Base-by-base conservation (phyloP, 2,113 vertebrate genomes). In the Tragelaphus strepsiceros region DNA sequence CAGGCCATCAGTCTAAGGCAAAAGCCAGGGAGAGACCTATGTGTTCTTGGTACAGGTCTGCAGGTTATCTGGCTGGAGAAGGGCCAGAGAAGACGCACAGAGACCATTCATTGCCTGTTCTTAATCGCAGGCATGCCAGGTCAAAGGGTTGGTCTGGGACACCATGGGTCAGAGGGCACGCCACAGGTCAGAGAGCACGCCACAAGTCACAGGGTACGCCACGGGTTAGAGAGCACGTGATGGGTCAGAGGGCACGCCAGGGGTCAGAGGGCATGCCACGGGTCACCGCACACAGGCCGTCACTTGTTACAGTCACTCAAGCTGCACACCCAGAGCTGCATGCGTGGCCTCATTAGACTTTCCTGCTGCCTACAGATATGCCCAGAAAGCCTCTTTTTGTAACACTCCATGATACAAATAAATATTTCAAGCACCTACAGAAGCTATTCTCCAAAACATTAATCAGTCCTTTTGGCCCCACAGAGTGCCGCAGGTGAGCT, bases 291-390 rank as follows among this genome's bases (percentile, higher is more conserved):
- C 51, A 15, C 59, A 7, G n/a, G 46, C 28, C 14, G 12, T 6
- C 43, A 5, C 32, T 26, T 28, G 30, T 13, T 6, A 39, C 24
- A 53, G 4, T 1, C 16, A 17, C 26, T 62, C 14, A 8, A 6
- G 4, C 78, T 13, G n/a, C 12, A 49, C 2, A 30, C 32, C 35
- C 59, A 2, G 43, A 5, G 54, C 2, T 19, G 49, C 1, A 0
- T 1, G 30, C 3, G 0, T 0, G 14, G 14, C 21, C 8, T 43
- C 56, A 32, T n/a, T 13, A 15, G n/a, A 43, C 2, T 3, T 22
- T 1, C 7, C 51, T 7, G 26, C 32, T 12, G 11, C 67, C 62
- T 16, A 12, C 3, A 74, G 49, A 30, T 16, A 14, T 7, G 26
- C 26, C 11, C 3, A 4, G 24, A n/a, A 46, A 24, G 15, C n/a